Evolutionary conservation across 2,113 vertebrate genomes (phyloP), one percentile per base, ranked within the genome.

Genomic region (Oreotrochilus melanogaster): DNA sequence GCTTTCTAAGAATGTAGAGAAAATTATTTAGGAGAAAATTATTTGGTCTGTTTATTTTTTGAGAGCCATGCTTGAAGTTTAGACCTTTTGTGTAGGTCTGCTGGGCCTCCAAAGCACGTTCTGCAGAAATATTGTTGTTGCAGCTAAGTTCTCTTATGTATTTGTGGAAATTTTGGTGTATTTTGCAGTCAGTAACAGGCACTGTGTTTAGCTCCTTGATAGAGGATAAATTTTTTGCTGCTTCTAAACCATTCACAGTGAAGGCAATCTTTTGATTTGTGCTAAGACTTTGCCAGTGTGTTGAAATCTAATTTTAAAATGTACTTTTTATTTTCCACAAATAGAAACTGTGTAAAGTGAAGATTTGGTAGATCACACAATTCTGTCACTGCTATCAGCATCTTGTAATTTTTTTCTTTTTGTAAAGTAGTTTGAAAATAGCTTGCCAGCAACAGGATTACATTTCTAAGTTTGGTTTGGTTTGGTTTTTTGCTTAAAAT

Each of bases 91-190:
- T 79, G 53, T 62, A 79, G 39, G 22, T 87, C 31, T 70, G 10
- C 12, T 69, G 51, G 50, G 9, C 33, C 31, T 92, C 66, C 33
- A 12, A 71, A 45, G 3, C 75, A 2, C 31, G 15, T 43, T 83
- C 67, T 90, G 64, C 37, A 66, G 71, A 88, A 89, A 35, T 73
- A 62, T 47, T 82, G 14, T 30, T 74, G 22, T 54, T 89, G 92
- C 66, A 67, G 47, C 37, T 65, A 31, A 88, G 7, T 18, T 7
- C 19, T 71, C 12, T 21, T 67, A 21, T 0, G 3, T 79, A 7
- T 83, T 66, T 80, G 56, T 78, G 64, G 71, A 90, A 92, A 92
- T 60, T 75, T 22, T 42, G 39, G 35, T 62, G 30, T 47, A 3
- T 93, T 87, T 93, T 88, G 51, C 1, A 3, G 67, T 85, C 7